Evolutionary conservation across 30 jellyfish, hydroid and myxozoan genomes (phyloP).

Genomic region (Aurelia aurita): DNA sequence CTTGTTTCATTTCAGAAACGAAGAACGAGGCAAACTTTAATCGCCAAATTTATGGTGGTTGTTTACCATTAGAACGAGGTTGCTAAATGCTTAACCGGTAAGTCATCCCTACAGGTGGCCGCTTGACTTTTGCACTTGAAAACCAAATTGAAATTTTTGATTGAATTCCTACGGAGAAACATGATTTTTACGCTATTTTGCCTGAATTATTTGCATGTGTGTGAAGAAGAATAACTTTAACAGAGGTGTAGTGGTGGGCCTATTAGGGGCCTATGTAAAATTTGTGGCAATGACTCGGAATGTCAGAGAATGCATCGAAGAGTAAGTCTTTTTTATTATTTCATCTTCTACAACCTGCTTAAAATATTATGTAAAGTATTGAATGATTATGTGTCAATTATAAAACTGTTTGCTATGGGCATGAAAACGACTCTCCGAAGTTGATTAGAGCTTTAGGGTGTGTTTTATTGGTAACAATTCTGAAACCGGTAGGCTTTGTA

Average conservation of each 20-base stretch:
- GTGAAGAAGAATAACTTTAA: neutral
- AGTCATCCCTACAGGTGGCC: conserved; percentile 67
- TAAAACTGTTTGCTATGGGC: no score
- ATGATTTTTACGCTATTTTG: neutral
- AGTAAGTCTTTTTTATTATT: conserved; percentile 35
- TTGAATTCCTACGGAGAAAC: neutral
- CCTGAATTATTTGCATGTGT: neutral
- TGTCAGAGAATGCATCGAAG: conserved; percentile 75
- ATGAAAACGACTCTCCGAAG: no score
- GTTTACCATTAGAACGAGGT: conserved; percentile 45
- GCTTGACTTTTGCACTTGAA: conserved; percentile 68
- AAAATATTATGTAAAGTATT: no score
- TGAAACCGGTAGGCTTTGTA: no score
- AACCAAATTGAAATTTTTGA: conserved; percentile 12
- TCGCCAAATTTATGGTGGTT: neutral
- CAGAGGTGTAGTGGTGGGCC: conserved; percentile 39
- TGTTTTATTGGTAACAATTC: no score
- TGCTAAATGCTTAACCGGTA: conserved; percentile 56
- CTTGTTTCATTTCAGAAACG: no score
- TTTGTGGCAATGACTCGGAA: conserved; percentile 79
- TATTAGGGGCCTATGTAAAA: conserved; percentile 69
- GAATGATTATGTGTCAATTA: no score
- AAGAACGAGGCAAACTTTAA: neutral
- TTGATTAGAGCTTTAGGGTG: no score
- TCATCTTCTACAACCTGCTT: conserved; percentile 1